Evolutionary conservation across 30 jellyfish, hydroid and myxozoan genomes (phyloP).

Genomic region (Rhopilema esculentum): DNA sequence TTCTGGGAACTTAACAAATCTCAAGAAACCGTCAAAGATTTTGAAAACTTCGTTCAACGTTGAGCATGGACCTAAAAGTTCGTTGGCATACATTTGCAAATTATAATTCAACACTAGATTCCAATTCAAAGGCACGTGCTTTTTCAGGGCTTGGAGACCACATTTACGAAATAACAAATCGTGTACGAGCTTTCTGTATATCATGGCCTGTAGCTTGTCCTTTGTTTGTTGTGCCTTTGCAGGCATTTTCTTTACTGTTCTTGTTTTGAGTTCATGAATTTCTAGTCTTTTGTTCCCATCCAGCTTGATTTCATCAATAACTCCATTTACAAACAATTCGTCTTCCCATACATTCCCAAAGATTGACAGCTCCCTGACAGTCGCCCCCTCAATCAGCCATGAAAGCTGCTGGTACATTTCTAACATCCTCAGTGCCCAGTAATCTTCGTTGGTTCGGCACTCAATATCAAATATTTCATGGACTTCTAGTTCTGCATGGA

Average conservation of each 20-base stretch:
- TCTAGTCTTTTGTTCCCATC: constrained; percentile 3
- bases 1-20: constrained; percentile 12
- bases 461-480: constrained; percentile 56
- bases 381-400: constrained; percentile 19
- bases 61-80: constrained; percentile 9
- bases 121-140: constrained; percentile 30
- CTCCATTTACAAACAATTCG: constrained; percentile 47
- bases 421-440: constrained; percentile 63
- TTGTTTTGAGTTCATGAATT: constrained; percentile 58
- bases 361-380: constrained; percentile 60
- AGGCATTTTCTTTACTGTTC: constrained; percentile 35
- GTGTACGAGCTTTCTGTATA: constrained; percentile 44
- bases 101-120: not conserved
- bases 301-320: constrained; percentile 53
- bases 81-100: constrained; percentile 7
- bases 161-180: constrained; percentile 14
- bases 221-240: constrained; percentile 34
- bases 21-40: not conserved
- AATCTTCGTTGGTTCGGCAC: constrained; percentile 50
- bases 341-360: constrained; percentile 40
- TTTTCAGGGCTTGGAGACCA: not conserved
- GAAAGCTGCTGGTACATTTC: constrained; percentile 49
- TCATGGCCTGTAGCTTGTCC: constrained; percentile 36
- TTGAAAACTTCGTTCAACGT: constrained; percentile 15
- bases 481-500: constrained; percentile 62